Conservation (phyloP, 1,140 invertebrate species). For the Chironomus tepperi region DNA sequence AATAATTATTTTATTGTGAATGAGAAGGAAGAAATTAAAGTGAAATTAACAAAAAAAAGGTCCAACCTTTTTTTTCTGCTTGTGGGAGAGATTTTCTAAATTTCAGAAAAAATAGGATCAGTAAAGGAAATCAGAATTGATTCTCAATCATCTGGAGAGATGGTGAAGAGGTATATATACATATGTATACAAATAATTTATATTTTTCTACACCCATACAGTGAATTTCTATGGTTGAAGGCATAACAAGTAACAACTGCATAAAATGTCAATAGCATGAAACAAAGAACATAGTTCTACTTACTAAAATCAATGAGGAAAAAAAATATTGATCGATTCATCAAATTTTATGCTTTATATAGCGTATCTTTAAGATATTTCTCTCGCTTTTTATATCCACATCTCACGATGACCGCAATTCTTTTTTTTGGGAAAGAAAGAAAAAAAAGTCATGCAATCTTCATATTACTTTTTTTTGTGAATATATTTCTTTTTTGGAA, state of each 20-base stretch:
- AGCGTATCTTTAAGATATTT: neutral
- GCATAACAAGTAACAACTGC: neutral
- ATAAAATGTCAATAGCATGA: neutral
- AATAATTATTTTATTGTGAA: neutral
- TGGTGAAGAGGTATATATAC: slow-evolving; percentile 15
- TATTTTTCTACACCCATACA: neutral
- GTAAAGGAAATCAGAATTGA: slow-evolving; percentile 16
- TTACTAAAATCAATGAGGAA: neutral
- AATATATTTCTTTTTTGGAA: neutral
- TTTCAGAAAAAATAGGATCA: neutral
- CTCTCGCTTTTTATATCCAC: neutral
- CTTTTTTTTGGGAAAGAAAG: neutral
- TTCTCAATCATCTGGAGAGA: neutral
- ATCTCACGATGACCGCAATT: slow-evolving; percentile 1
- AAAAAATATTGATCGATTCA: slow-evolving; percentile 4
- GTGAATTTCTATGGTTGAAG: neutral
- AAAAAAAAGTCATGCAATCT: neutral
- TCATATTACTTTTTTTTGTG: neutral
- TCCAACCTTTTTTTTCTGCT: neutral
- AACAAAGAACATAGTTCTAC: neutral
- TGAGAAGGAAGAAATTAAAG: neutral
- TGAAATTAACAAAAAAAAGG: neutral
- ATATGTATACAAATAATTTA: neutral
- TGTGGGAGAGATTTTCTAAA: neutral
- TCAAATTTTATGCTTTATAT: slow-evolving; percentile 8